These are phyloP conservation scores for Parauchenoglanis punctatus DNA, from an alignment of 2,797 vertebrate genomes.

Conservation along the genomic window DNA sequence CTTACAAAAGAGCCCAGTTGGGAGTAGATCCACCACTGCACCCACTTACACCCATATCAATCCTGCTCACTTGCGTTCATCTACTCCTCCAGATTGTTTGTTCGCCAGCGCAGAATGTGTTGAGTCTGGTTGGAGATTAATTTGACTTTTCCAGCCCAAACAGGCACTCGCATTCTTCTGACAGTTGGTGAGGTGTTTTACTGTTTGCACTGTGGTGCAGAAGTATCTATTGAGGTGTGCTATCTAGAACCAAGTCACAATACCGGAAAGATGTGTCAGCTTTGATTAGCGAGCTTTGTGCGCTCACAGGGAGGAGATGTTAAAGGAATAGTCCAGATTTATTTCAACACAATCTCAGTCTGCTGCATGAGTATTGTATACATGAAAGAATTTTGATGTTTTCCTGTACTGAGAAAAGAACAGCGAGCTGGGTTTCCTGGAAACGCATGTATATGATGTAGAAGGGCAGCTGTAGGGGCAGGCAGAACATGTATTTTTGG, in stretches of 20 bases:
- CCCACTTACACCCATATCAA: constrained; percentile 18
- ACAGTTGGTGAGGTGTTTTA: constrained; percentile 1
- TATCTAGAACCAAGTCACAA: constrained; percentile 6
- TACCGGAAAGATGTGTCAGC: neutral
- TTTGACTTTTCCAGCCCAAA: constrained; percentile 39
- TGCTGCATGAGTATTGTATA: neutral
- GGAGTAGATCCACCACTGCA: constrained; percentile 20
- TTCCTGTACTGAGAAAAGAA: neutral
- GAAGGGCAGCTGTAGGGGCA: neutral
- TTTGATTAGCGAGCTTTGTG: constrained; percentile 1
- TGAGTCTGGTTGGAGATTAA: constrained; percentile 27
- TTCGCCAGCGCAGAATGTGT: constrained; percentile 24
- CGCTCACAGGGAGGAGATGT: neutral
- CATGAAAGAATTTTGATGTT: neutral
- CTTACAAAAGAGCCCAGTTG: constrained; percentile 29
- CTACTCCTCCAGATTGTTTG: constrained; percentile 20
- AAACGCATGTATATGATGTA: neutral
- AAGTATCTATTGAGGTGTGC: neutral
- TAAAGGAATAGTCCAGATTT: neutral
- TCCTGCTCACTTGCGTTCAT: neutral
- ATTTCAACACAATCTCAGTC: neutral
- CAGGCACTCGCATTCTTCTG: constrained; percentile 21
- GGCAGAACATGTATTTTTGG: neutral
- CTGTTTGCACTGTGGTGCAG: constrained; percentile 1
- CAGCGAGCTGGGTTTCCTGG: too few relatives aligned